Conservation (phyloP, 2,797 vertebrate genomes). For the Pangasius mekongensis region DNA sequence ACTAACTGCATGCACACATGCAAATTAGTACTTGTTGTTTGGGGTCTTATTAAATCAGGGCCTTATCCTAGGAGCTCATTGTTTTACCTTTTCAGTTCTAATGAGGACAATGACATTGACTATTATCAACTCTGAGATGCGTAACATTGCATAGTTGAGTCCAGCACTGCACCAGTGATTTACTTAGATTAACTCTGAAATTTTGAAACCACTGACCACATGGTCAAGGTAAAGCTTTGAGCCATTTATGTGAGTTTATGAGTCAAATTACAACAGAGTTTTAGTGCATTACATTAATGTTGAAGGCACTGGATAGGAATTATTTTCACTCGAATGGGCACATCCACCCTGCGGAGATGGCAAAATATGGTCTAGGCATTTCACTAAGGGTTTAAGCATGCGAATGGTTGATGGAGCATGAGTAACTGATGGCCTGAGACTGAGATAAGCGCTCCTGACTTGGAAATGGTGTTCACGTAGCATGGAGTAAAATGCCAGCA, state of each 20-base stretch:
- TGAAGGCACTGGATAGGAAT: conserved; percentile 8
- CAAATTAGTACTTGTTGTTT: neutral
- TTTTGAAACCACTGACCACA: neutral
- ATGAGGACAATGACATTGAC: neutral
- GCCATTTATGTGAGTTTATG: conserved; percentile 12
- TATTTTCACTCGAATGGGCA: conserved; percentile 19
- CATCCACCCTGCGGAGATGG: neutral
- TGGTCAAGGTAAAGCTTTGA: conserved; percentile 8
- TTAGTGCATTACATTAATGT: conserved; percentile 19
- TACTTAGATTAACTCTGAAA: conserved; percentile 9
- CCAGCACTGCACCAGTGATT: neutral
- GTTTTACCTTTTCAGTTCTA: neutral
- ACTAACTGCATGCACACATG: neutral
- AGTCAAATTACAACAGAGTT: conserved; percentile 31
- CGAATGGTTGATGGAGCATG: conserved; percentile 47
- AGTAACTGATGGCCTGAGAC: conserved; percentile 74
- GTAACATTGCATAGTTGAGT: neutral
- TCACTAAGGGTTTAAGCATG: conserved; percentile 28
- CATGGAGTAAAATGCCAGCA: conserved; percentile 70
- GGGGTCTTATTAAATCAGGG: conserved; percentile 1
- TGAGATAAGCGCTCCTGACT: conserved; percentile 70
- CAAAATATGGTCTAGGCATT: conserved; percentile 21
- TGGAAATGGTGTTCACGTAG: conserved; percentile 77
- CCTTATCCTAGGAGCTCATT: neutral
- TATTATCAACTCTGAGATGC: neutral